These are phyloP conservation scores for Portevinia maculata DNA, from an alignment of 2,888 invertebrate genomes.

Conservation along the genomic window DNA sequence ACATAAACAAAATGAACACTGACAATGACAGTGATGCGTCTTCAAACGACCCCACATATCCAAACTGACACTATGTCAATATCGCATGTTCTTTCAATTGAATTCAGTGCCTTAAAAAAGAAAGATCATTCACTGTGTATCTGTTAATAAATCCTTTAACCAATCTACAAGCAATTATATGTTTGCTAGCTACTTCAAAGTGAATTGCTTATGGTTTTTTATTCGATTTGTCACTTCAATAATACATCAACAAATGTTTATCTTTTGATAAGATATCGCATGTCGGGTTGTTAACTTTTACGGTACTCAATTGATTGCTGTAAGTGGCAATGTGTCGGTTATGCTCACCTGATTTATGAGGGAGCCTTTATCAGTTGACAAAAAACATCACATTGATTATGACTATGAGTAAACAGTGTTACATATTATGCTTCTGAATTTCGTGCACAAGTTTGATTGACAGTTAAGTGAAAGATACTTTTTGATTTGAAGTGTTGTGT, in stretches of 20 bases:
- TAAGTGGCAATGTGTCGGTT: neutral
- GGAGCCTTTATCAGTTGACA: slow-evolving; percentile 23
- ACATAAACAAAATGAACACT: too few species aligned
- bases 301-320: slow-evolving; percentile 4
- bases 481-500: neutral
- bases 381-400: slow-evolving; percentile 20
- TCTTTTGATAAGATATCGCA: slow-evolving; percentile 5
- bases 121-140: slow-evolving; percentile 1
- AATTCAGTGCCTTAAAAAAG: neutral
- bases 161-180: slow-evolving; percentile 37
- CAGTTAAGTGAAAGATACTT: slow-evolving; percentile 6
- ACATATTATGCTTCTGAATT: slow-evolving; percentile 2
- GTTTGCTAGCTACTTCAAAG: slow-evolving; percentile 40
- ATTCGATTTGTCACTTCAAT: slow-evolving; percentile 4
- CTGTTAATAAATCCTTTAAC: neutral
- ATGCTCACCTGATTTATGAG: slow-evolving; percentile 14
- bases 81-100: too few species aligned
- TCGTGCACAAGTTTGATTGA: neutral
- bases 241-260: slow-evolving; percentile 8
- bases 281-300: neutral
- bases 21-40: too few species aligned
- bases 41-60: too few species aligned
- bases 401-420: slow-evolving; percentile 18
- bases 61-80: too few species aligned
- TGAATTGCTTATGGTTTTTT: slow-evolving; percentile 11